Evolutionary conservation across 2,888 invertebrate genomes (phyloP).

Genomic region (Cheilosia urbana): DNA sequence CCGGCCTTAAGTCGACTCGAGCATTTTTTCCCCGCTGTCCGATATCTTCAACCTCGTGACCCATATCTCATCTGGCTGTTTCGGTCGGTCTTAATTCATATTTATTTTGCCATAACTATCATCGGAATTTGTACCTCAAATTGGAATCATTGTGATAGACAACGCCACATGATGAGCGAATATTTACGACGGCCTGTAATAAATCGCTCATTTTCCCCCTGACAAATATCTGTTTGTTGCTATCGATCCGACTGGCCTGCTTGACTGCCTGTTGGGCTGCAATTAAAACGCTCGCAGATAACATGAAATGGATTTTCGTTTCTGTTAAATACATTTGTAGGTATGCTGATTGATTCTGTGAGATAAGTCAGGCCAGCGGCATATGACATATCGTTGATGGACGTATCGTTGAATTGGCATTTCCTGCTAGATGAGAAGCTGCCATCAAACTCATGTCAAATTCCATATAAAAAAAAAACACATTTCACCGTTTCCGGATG

Average conservation of each 20-base stretch:
- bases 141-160: slow-evolving; percentile 20
- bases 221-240: slow-evolving; percentile 20
- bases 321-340: background rate
- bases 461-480: no score
- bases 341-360: slow-evolving; percentile 8
- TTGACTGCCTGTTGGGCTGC: slow-evolving; percentile 5
- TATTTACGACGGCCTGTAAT: slow-evolving; percentile 33
- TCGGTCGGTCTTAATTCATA: slow-evolving; percentile 21
- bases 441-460: no score
- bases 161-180: slow-evolving; percentile 26
- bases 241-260: slow-evolving; percentile 1
- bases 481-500: no score
- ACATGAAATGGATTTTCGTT: slow-evolving; percentile 22
- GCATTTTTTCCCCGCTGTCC: background rate
- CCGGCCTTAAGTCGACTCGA: slow-evolving; percentile 1
- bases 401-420: background rate
- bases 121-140: slow-evolving; percentile 18
- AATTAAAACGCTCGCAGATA: slow-evolving; percentile 22
- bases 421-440: no score
- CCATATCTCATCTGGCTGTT: slow-evolving; percentile 8
- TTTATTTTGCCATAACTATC: slow-evolving; percentile 43
- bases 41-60: background rate
- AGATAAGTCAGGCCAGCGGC: slow-evolving; percentile 9
- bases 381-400: slow-evolving; percentile 16
- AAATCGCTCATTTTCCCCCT: slow-evolving; percentile 13